Conservation (phyloP, 30 jellyfish, hydroid and myxozoan genomes). For the Turritopsis rubra region DNA sequence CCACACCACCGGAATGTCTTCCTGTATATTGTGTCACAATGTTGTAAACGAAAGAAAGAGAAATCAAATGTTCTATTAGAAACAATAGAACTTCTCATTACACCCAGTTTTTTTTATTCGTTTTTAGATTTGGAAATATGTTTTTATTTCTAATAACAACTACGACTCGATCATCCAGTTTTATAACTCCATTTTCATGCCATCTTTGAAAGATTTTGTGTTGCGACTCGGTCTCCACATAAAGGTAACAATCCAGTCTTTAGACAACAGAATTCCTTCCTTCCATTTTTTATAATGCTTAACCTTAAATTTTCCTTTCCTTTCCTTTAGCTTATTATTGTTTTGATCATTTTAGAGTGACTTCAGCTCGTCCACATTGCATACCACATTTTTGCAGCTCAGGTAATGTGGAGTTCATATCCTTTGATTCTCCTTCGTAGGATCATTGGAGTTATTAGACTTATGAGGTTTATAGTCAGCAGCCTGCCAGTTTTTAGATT, state of each 20-base stretch:
- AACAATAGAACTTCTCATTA: no score
- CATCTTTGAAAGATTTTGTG: conserved; percentile 6
- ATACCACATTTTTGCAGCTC: neutral
- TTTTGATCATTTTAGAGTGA: neutral
- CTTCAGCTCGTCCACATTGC: neutral
- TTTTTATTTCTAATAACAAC: neutral
- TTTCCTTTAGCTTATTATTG: neutral
- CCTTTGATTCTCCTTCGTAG: neutral
- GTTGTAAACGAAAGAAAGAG: no score
- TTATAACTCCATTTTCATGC: conserved; percentile 6
- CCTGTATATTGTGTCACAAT: no score
- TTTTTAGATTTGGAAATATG: neutral
- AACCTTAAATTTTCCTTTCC: no score
- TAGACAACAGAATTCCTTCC: neutral
- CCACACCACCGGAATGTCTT: no score
- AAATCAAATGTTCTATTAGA: no score
- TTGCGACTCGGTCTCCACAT: neutral
- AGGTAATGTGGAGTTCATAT: neutral
- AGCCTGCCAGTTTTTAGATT: no score
- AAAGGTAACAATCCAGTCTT: neutral
- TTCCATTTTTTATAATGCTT: no score
- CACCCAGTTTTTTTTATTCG: no score
- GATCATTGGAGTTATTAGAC: neutral
- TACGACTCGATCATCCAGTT: conserved; percentile 10
- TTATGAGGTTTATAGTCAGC: no score